A percentile compares a stretch with the other conserved stretches of the same genome.
These are phyloP conservation scores for Pitangus sulphuratus DNA, from an alignment of 2,797 vertebrate species.

Conservation along the genomic window DNA sequence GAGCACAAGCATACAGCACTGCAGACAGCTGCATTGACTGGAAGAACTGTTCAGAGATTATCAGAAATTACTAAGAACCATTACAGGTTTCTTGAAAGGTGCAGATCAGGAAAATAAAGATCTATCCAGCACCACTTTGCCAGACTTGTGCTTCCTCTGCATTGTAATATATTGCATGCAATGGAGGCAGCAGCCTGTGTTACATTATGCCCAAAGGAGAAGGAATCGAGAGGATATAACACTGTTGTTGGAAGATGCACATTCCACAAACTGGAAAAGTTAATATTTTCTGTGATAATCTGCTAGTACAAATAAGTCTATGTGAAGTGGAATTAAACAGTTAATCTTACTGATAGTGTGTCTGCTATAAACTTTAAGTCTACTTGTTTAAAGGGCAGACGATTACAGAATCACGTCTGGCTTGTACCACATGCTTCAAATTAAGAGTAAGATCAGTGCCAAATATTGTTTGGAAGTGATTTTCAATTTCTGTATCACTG, in stretches of 20 bases:
- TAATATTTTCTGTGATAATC: neutral
- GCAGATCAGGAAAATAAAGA: neutral
- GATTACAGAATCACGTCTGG: neutral
- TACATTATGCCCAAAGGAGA: neutral
- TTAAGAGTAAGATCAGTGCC: slow-evolving; percentile 14
- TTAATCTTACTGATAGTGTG: neutral
- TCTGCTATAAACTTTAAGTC: neutral
- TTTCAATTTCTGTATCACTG: neutral
- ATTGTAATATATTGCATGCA: neutral
- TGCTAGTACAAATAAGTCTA: neutral
- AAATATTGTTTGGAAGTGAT: slow-evolving; percentile 19
- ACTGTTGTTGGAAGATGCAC: neutral
- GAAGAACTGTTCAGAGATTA: neutral
- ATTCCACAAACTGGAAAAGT: neutral
- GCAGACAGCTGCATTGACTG: neutral
- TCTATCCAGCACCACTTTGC: neutral
- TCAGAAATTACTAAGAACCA: neutral
- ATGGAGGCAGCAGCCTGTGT: neutral
- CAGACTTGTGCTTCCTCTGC: neutral
- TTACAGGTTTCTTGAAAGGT: neutral
- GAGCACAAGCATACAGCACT: neutral
- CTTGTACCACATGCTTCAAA: slow-evolving; percentile 21
- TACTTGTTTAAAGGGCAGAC: slow-evolving; percentile 20
- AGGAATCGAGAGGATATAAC: neutral
- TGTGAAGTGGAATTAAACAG: neutral